Conservation (phyloP, 2,113 vertebrate species). For the Galbula dea region DNA sequence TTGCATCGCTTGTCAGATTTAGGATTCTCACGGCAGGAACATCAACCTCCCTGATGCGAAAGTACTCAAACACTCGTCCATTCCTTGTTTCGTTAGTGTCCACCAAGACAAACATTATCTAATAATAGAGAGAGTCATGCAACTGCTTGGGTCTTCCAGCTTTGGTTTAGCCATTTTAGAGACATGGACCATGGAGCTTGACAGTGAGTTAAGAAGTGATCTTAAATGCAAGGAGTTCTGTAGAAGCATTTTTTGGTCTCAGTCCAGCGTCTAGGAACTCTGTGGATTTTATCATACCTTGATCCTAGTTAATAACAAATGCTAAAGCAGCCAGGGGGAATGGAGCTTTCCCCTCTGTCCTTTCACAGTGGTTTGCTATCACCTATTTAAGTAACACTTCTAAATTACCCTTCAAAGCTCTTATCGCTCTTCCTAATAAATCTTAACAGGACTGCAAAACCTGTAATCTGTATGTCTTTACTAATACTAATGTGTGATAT, state of each 20-base stretch:
- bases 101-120: constrained; percentile 87
- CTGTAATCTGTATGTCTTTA: neutral
- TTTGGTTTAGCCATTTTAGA: neutral
- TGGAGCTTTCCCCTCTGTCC: neutral
- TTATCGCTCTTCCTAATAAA: neutral
- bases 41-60: constrained; percentile 76
- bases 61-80: constrained; percentile 84
- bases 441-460: neutral
- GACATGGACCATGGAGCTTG: neutral
- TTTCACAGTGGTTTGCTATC: neutral
- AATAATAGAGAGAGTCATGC: neutral
- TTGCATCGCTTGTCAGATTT: constrained; percentile 80
- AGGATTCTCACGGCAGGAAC: constrained; percentile 83
- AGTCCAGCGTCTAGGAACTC: neutral
- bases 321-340: neutral
- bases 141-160: neutral
- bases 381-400: neutral
- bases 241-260: neutral
- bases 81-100: constrained; percentile 81
- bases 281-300: neutral
- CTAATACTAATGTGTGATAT: neutral
- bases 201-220: neutral
- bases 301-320: neutral
- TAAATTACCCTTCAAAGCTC: neutral
- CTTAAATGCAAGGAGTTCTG: neutral